Conservation (phyloP, 1,140 invertebrate genomes). For the Bombus pascuorum region DNA sequence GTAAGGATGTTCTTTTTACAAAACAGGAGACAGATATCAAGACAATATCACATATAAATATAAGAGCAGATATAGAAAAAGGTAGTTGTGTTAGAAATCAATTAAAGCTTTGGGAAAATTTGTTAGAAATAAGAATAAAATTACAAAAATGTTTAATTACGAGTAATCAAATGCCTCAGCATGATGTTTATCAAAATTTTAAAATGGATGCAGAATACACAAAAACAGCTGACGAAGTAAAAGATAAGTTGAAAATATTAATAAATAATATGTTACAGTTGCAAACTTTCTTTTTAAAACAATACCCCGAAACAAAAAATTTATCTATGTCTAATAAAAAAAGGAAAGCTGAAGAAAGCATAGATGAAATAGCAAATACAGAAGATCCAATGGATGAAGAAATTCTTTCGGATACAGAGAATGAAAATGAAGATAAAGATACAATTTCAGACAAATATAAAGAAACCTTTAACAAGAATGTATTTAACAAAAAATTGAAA, state of each 20-base stretch:
- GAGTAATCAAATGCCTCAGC: conserved; percentile 90
- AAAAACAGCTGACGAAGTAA: conserved; percentile 82
- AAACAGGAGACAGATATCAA: conserved; percentile 78
- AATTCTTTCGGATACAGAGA: conserved; percentile 81
- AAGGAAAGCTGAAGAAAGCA: conserved; percentile 62
- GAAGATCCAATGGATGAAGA: conserved; percentile 82
- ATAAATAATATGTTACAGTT: conserved; percentile 87
- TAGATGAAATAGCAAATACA: conserved; percentile 49
- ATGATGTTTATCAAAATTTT: conserved; percentile 83
- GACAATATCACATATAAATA: conserved; percentile 83
- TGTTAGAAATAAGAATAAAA: conserved; percentile 92
- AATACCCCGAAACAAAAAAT: conserved; percentile 86
- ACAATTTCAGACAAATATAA: conserved; percentile 78
- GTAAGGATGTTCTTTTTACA: conserved; percentile 59
- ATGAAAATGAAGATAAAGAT: conserved; percentile 79
- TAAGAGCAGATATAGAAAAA: conserved; percentile 88
- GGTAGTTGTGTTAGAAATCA: conserved; percentile 90
- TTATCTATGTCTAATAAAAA: conserved; percentile 68
- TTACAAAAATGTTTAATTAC: conserved; percentile 90
- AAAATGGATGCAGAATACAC: conserved; percentile 82
- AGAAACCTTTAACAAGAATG: conserved; percentile 72
- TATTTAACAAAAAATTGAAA: conserved; percentile 84
- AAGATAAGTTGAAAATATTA: conserved; percentile 83
- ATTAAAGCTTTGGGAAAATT: conserved; percentile 90
- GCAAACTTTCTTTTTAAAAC: conserved; percentile 84